Evolutionary conservation across 2,888 invertebrate genomes (phyloP).

Genomic region (Chelonus formosanus): DNA sequence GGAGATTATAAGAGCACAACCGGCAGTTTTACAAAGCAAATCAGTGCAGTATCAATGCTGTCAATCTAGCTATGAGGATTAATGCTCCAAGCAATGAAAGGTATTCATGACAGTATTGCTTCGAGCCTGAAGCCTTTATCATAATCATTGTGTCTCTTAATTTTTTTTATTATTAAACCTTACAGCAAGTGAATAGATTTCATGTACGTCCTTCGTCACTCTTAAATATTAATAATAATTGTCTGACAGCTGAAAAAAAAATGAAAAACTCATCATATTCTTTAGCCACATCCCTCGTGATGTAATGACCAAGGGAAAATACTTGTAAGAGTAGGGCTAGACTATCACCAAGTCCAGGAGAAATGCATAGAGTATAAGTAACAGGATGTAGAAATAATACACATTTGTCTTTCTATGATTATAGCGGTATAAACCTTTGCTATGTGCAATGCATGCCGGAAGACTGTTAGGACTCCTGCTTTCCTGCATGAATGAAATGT

Average conservation of each 20-base stretch:
- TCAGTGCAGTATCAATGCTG: slow-evolving; percentile 28
- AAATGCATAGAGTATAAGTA: slow-evolving; percentile 49
- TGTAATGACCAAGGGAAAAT: not conserved
- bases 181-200: not conserved
- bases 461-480: slow-evolving; percentile 48
- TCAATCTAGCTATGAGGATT: slow-evolving; percentile 34
- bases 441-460: slow-evolving; percentile 43
- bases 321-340: slow-evolving; percentile 9
- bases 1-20: not conserved
- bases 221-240: not conserved
- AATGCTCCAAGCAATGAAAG: slow-evolving; percentile 22
- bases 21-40: slow-evolving; percentile 9
- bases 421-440: slow-evolving; percentile 28
- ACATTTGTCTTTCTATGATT: slow-evolving; percentile 48
- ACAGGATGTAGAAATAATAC: slow-evolving; percentile 58
- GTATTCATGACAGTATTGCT: slow-evolving; percentile 32
- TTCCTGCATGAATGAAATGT: slow-evolving; percentile 61
- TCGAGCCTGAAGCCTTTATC: slow-evolving; percentile 26
- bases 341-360: slow-evolving; percentile 38
- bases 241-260: not conserved
- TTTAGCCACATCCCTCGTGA: not conserved
- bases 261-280: not conserved
- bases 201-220: not conserved
- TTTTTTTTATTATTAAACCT: not conserved
- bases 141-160: slow-evolving; percentile 10